A percentile compares a stretch with the other conserved stretches of the same genome.
phyloP scores from a whole-genome alignment of 1,140 invertebrate species.

The Apocrypta bakeri region DNA sequence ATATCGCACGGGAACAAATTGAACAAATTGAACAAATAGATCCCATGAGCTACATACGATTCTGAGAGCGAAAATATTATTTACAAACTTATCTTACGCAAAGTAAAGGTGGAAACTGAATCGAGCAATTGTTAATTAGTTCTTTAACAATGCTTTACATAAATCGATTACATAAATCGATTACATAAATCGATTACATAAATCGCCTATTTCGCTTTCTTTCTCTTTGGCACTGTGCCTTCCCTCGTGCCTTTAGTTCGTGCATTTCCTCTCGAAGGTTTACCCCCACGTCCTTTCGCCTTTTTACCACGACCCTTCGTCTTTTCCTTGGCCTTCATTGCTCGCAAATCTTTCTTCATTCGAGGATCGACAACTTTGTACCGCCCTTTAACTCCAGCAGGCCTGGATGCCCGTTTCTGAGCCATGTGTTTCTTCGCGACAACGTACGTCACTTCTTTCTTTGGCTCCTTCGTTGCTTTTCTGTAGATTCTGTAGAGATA shows the following conservation, averaged over 20 bases:
- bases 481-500: constrained; percentile 87
- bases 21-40: too few relatives aligned
- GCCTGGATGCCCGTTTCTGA: constrained; percentile 85
- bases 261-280: constrained; percentile 54
- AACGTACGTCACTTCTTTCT: constrained; percentile 94
- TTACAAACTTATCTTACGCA: constrained; percentile 45
- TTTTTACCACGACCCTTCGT: constrained; percentile 72
- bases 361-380: constrained; percentile 96
- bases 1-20: constrained; percentile 13
- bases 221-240: constrained; percentile 56
- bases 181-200: not conserved
- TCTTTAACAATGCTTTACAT: constrained; percentile 11
- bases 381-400: constrained; percentile 91
- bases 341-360: constrained; percentile 95
- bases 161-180: not conserved
- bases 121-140: constrained; percentile 12
- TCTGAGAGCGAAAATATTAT: constrained; percentile 30
- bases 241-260: too few relatives aligned
- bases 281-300: constrained; percentile 58
- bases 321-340: constrained; percentile 80
- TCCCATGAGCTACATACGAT: constrained; percentile 17
- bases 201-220: constrained; percentile 50
- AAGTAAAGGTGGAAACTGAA: constrained; percentile 32
- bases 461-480: constrained; percentile 88
- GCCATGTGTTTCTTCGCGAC: constrained; percentile 93